These are phyloP conservation scores for Hydractinia symbiolongicarpus DNA, from an alignment of 30 jellyfish, hydroid and myxozoan species.

Conservation along the genomic window DNA sequence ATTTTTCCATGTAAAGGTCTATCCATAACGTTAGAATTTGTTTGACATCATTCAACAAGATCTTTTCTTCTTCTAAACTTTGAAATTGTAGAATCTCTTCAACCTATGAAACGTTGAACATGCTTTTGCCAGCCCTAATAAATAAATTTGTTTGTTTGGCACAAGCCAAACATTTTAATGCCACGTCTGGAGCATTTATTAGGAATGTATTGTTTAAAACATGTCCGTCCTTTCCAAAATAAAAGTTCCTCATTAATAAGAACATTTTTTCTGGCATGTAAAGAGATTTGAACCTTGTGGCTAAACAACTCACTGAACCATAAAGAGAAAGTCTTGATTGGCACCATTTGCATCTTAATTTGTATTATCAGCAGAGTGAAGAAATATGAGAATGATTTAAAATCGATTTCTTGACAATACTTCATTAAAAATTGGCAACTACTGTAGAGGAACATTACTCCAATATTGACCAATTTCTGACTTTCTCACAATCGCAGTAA, in stretches of 20 bases:
- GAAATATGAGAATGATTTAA: neutral
- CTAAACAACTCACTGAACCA: neutral
- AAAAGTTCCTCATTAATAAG: neutral
- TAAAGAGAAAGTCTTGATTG: neutral
- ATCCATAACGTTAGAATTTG: no score
- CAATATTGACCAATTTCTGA: neutral
- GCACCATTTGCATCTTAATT: constrained; percentile 5
- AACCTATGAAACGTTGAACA: no score
- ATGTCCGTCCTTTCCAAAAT: neutral
- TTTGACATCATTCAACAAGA: no score
- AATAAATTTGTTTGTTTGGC: no score
- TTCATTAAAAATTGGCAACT: neutral
- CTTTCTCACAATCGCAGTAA: constrained; percentile 3
- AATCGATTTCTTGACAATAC: constrained; percentile 3
- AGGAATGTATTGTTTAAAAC: neutral
- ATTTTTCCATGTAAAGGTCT: no score
- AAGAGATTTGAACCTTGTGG: neutral
- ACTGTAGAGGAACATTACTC: neutral
- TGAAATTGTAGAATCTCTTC: no score
- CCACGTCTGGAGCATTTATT: neutral
- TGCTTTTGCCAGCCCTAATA: no score
- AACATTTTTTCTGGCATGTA: neutral
- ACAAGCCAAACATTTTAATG: constrained; percentile 2
- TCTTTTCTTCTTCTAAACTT: no score
- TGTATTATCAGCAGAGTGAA: constrained; percentile 14